Evolutionary conservation across 1,140 invertebrate genomes (phyloP).

Genomic region (Caerostris extrusa): DNA sequence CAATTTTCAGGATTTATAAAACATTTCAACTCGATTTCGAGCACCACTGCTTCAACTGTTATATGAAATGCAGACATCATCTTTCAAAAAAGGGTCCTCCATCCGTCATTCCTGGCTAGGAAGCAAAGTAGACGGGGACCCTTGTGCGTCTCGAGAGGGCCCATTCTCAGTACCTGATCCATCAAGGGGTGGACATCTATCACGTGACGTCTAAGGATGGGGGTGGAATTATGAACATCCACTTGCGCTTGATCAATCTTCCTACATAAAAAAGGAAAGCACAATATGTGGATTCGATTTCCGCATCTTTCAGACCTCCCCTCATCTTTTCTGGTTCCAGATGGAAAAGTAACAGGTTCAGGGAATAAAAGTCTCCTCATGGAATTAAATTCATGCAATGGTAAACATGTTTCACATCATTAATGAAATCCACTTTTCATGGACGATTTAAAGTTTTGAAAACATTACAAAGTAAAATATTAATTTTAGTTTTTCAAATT

Average conservation of each 20-base stretch:
- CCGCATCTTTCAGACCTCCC: neutral
- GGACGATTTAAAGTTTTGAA: no score
- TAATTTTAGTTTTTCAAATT: no score
- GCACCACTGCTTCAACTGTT: neutral
- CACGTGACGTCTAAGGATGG: conserved; percentile 51
- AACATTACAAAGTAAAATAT: no score
- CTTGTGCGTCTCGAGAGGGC: conserved; percentile 55
- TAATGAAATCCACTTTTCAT: no score
- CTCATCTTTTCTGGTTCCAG: neutral
- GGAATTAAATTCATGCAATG: no score
- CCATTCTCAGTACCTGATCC: conserved; percentile 45
- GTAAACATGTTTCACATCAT: no score
- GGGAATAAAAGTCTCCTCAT: no score
- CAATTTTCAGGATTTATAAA: no score
- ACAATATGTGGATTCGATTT: conserved; percentile 19
- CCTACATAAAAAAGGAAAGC: neutral
- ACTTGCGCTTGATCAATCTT: conserved; percentile 63
- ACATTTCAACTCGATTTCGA: no score
- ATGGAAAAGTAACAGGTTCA: no score
- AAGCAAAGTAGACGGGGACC: neutral
- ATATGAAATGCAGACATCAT: conserved; percentile 13
- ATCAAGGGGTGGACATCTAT: conserved; percentile 60
- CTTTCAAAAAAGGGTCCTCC: conserved; percentile 15
- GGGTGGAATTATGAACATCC: conserved; percentile 48
- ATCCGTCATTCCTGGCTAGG: conserved; percentile 8